phyloP scores from a whole-genome alignment of 2,888 invertebrate genomes.

The Ornithoptera alexandrae region DNA sequence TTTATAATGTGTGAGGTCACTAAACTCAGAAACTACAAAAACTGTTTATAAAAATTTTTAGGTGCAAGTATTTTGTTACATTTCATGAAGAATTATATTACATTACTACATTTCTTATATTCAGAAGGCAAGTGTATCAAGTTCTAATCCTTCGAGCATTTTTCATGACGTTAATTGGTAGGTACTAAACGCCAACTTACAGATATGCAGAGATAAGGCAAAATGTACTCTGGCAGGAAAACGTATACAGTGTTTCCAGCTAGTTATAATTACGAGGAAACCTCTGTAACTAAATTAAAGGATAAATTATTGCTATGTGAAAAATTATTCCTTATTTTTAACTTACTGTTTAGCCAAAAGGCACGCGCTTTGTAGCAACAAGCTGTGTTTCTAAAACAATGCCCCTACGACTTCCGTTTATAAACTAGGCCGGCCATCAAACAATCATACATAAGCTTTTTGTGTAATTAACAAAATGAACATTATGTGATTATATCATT shows the following conservation, averaged over 20 bases:
- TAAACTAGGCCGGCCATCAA: constrained; percentile 46
- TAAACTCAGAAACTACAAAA: no score
- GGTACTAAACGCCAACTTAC: neutral
- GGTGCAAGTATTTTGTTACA: no score
- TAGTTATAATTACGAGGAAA: neutral
- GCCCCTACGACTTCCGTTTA: constrained; percentile 48
- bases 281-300: neutral
- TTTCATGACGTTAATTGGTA: no score
- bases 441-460: constrained; percentile 21
- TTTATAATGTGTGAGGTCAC: no score
- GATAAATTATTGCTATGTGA: neutral
- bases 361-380: constrained; percentile 66
- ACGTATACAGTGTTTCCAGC: no score
- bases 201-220: neutral
- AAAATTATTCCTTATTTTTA: constrained; percentile 23
- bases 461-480: neutral
- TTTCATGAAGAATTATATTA: no score
- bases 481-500: neutral
- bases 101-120: no score
- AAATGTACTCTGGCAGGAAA: neutral
- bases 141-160: no score
- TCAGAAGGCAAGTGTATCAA: no score
- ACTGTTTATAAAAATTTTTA: no score
- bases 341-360: constrained; percentile 65
- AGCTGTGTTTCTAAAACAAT: constrained; percentile 70